Conservation (phyloP, 2,888 invertebrate genomes). For the Agapetus fuscipes region DNA sequence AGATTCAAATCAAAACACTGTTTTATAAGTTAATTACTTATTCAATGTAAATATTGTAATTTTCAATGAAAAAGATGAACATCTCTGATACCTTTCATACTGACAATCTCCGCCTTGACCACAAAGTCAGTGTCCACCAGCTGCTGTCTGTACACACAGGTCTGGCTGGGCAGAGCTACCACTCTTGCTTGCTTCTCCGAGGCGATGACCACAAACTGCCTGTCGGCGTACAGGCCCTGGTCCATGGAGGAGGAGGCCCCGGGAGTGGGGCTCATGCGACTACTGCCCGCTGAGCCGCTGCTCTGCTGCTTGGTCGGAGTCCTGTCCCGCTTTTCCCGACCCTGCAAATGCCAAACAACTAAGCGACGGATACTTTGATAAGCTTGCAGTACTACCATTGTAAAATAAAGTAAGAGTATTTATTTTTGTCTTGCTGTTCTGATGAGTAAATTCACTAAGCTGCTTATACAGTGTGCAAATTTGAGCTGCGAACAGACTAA, state of each 20-base stretch:
- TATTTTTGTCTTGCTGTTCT: too few relatives aligned
- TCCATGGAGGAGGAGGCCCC: conserved; percentile 34
- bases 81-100: conserved; percentile 88
- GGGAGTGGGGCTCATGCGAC: conserved; percentile 70
- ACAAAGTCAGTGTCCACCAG: conserved; percentile 89
- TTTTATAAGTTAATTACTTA: too few relatives aligned
- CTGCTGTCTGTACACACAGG: conserved; percentile 87
- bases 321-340: conserved; percentile 38
- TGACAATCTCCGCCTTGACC: conserved; percentile 87
- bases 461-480: too few relatives aligned
- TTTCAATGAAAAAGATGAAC: too few relatives aligned
- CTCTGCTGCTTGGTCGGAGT: conserved; percentile 55
- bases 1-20: too few relatives aligned
- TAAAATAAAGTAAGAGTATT: too few relatives aligned
- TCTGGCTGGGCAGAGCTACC: conserved; percentile 90
- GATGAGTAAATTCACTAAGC: too few relatives aligned
- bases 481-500: too few relatives aligned
- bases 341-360: conserved; percentile 25
- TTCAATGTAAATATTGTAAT: too few relatives aligned
- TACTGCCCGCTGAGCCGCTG: conserved; percentile 44
- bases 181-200: conserved; percentile 94
- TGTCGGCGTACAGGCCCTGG: conserved; percentile 53
- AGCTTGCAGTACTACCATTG: too few relatives aligned
- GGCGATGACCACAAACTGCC: conserved; percentile 87
- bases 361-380: too few relatives aligned